Base-by-base conservation (phyloP, 2,797 vertebrate genomes). In the Manis crassicaudata region DNA sequence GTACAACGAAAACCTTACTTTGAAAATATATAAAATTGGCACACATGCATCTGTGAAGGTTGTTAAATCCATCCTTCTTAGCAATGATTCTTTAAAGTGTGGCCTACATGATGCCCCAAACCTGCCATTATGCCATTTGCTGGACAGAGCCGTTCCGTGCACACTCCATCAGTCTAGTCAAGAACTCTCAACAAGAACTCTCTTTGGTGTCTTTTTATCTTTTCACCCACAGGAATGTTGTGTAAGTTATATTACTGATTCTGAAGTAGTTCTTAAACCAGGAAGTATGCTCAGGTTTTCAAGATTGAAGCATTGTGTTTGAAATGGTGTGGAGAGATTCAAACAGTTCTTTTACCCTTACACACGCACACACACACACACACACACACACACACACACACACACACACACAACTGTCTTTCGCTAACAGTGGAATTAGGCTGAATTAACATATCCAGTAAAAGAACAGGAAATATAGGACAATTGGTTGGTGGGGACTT, bases 401-500 rank as follows among this genome's bases (percentile, higher is more conserved):
- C 7, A 29, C 21, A 37, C 3, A 56, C 58, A 56, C 18, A 16
- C 32, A 72, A 18, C 5, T 32, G 20, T 65, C 35, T 60, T 88
- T 58, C 67, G 29, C 77, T 91, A 84, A 80, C 73, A 83, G 52
- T 90, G 14, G 54, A 81, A 63, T 86, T 62, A 62, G n/a, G 35
- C 32, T 89, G 25, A 77, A 70, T 89, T 70, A 92, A 85, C 72
- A 21, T 21, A 88, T 67, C 18, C 5, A 85, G 23, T 25, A 7
- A 67, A 73, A 68, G 21, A 63, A 20, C 5, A 84, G 35, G 62
- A 90, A 84, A 90, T n/a, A 73, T 12, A 65, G 17, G 10, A 85
- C 40, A 94, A 85, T 23, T 65, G 60, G 4, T 94, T 88, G 76
- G 35, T 88, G 62, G 88, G 25, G 67, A 85, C 54, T 95, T 81